Evolutionary conservation across 1,140 invertebrate species (phyloP).

Genomic region (Drosophila gunungcola): DNA sequence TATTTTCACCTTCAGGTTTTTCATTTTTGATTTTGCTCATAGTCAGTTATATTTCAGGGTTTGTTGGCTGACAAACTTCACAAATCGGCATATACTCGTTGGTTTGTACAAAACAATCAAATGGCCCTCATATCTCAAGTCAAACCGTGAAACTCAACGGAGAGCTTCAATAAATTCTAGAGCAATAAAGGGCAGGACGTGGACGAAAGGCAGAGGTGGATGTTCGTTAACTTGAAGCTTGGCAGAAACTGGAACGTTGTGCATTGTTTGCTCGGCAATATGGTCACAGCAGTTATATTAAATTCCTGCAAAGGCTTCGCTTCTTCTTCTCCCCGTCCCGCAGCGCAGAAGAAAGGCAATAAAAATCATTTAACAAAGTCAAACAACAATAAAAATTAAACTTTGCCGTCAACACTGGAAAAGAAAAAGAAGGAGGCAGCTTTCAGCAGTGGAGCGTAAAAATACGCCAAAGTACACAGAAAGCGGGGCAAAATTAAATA

Average conservation of each 20-base stretch:
- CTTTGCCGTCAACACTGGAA: slow-evolving; percentile 77
- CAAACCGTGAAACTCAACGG: slow-evolving; percentile 34
- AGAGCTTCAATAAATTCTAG: slow-evolving; percentile 32
- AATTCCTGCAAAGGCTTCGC: slow-evolving; percentile 79
- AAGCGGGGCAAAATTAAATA: slow-evolving; percentile 73
- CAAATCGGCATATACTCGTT: slow-evolving; percentile 20
- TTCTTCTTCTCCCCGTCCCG: neutral
- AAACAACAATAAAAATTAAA: slow-evolving; percentile 83
- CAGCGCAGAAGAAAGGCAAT: slow-evolving; percentile 61
- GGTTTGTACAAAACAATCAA: slow-evolving; percentile 34
- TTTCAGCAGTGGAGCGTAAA: slow-evolving; percentile 62
- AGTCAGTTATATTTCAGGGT: slow-evolving; percentile 24
- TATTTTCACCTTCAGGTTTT: slow-evolving; percentile 20
- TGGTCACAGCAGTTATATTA: slow-evolving; percentile 78
- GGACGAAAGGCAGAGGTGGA: slow-evolving; percentile 3
- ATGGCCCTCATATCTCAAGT: slow-evolving; percentile 40
- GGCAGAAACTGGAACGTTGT: slow-evolving; percentile 49
- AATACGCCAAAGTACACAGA: slow-evolving; percentile 70
- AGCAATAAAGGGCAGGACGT: slow-evolving; percentile 22
- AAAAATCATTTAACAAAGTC: slow-evolving; percentile 83
- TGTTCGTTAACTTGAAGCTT: slow-evolving; percentile 27
- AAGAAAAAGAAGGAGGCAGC: slow-evolving; percentile 39
- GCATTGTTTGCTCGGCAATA: slow-evolving; percentile 76
- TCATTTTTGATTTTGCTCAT: slow-evolving; percentile 45
- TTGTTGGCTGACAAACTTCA: slow-evolving; percentile 27